Percentiles rank a stretch among this genome's conserved stretches.
phyloP scores from a whole-genome alignment of 2,888 invertebrate species.

The Brachyptera risi region DNA sequence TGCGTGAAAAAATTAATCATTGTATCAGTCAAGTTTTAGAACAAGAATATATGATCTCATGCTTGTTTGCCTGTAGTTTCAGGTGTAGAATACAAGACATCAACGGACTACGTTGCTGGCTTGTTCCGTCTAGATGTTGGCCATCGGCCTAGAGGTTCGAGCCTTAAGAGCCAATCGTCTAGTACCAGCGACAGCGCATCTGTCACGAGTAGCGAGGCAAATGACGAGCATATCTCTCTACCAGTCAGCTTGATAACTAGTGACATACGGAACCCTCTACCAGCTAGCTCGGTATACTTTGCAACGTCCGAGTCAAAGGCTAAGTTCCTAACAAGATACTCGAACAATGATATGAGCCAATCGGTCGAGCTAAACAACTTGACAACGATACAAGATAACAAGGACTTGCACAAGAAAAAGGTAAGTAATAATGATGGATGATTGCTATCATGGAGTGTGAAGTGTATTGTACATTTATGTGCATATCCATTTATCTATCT shows the following conservation, averaged over 20 bases:
- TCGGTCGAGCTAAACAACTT: constrained; percentile 39
- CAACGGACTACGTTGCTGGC: constrained; percentile 65
- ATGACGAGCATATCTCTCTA: constrained; percentile 45
- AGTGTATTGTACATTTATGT: no score
- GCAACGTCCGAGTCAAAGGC: constrained; percentile 64
- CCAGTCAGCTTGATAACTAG: constrained; percentile 34
- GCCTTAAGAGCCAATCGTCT: not conserved
- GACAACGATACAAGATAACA: constrained; percentile 43
- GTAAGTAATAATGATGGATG: constrained; percentile 41
- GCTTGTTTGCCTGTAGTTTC: no score
- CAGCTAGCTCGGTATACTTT: constrained; percentile 60
- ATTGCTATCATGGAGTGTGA: no score
- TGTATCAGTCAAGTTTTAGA: no score
- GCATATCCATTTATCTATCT: no score
- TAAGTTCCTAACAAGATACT: constrained; percentile 57
- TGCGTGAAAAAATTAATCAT: no score
- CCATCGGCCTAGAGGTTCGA: constrained; percentile 42
- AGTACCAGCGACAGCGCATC: not conserved
- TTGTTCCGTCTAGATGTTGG: constrained; percentile 58
- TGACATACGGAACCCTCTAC: constrained; percentile 47
- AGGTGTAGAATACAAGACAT: constrained; percentile 62
- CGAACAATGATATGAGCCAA: constrained; percentile 51
- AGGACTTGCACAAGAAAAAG: constrained; percentile 56
- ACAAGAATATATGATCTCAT: no score
- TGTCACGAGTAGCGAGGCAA: not conserved